Conservation (phyloP, 2,113 vertebrate genomes). For the Trogon melanurus region DNA sequence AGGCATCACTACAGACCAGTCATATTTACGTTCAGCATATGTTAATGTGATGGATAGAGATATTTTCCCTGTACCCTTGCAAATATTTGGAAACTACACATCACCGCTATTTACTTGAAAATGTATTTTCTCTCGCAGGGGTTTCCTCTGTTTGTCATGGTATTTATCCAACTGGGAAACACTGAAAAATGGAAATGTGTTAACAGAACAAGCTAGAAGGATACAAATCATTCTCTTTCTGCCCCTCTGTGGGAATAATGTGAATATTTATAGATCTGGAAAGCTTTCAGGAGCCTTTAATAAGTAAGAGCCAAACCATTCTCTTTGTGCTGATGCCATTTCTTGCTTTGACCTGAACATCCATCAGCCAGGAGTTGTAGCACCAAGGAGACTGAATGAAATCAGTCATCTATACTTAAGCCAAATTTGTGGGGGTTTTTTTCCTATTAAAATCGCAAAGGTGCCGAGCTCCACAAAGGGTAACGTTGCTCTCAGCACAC, state of each 20-base stretch:
- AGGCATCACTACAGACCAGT: neutral
- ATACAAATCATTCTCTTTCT: slow-evolving; percentile 46
- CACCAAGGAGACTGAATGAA: neutral
- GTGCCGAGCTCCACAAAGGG: neutral
- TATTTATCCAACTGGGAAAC: slow-evolving; percentile 27
- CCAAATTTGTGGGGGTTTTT: neutral
- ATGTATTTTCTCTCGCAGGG: neutral
- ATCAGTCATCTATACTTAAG: neutral
- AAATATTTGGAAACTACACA: slow-evolving; percentile 31
- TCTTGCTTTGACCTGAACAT: slow-evolving; percentile 45
- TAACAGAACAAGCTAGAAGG: slow-evolving; percentile 25
- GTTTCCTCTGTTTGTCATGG: slow-evolving; percentile 15
- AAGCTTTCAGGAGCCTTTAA: slow-evolving; percentile 33
- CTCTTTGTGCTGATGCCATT: slow-evolving; percentile 24
- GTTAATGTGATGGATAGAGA: slow-evolving; percentile 10
- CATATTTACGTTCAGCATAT: neutral
- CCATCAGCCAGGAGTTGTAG: neutral
- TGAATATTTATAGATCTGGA: slow-evolving; percentile 65
- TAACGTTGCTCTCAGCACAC: rapidly evolving
- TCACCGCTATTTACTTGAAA: neutral
- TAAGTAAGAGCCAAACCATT: neutral
- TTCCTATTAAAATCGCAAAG: neutral
- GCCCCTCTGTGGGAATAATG: slow-evolving; percentile 31
- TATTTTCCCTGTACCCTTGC: neutral
- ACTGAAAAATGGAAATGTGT: slow-evolving; percentile 2